Evolutionary conservation across 2,888 invertebrate species (phyloP), one percentile per base, ranked within the genome.

Genomic region (Leptinotarsa tumamoca): DNA sequence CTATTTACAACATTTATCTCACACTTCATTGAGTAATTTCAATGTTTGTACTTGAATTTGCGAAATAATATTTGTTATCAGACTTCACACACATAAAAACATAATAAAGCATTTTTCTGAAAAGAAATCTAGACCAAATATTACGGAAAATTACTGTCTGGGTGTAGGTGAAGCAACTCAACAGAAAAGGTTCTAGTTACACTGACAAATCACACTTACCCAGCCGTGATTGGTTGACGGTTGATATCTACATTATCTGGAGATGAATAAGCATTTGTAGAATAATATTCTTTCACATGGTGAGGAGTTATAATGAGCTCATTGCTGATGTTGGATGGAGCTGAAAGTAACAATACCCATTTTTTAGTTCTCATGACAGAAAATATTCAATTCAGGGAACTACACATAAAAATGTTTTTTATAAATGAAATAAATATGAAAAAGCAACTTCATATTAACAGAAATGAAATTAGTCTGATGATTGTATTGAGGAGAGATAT

Each of bases 191-290:
- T 33, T 7, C 15, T 1, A 23, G 13, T 33, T 50, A 61, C n/a
- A n/a, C 18, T 23, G 67, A 71, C 33, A 68, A 66, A 52, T 18
- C 18, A 13, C 14, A 83, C 91, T 89, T 90, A 93, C 92, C 92
- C 92, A 82, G 92, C 91, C 84, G 92, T 92, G 71, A 92, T 90
- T 18, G 92, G 92, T 81, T 92, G 92, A 77, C 91, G 88, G 74
- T 90, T 90, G 80, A 92, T 92, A 83, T 91, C 90, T n/a, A 92
- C 89, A 86, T 93, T 92, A 83, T 92, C 92, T 5, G 90, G 89
- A 21, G 87, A 86, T 52, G 87, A 87, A 67, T 84, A 83, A 3
- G 83, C 71, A 71, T 86, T 85, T 15, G 85, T 74, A 1, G 86
- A 80, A 68, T 87, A 87, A 77, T 86, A 87, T 70, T 88, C 87